Evolutionary conservation across 2,888 invertebrate species (phyloP), one percentile per base, ranked within the genome.

Genomic region (Hartigia nigra): DNA sequence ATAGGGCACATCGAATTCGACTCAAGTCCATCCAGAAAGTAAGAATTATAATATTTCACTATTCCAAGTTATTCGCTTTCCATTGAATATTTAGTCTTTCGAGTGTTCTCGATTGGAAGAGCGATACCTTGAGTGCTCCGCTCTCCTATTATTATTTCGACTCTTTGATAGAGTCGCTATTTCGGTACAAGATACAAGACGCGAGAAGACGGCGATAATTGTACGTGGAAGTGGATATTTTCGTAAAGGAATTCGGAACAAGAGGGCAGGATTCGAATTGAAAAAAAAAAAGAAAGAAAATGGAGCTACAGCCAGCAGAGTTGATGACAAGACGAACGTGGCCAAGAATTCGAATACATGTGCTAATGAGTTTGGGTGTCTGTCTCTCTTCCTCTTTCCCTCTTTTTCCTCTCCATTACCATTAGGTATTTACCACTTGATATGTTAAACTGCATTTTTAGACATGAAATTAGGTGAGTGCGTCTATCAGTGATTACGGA

Each of bases 281-380:
- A 55, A 23, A 55, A 55, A 55, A 55, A 39, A 14, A 14, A 12
- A 12, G n/a, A n/a, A n/a, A n/a, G n/a, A n/a, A n/a, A 34, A 34
- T 1, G 34, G 3, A 34, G 34, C 34, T 34, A 14, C 39, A n/a
- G 74, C 0, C 82, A n/a, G 69, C 70, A 39, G 82, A 75, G 77
- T 79, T 80, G 84, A 78, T 78, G 84, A 84, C 84, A 83, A 82
- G 83, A 81, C 75, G 82, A 79, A 77, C 55, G 81, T 78, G 78
- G 83, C 77, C 82, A 81, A 83, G 84, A 85, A 85, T 84, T 81
- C 81, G 80, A 81, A 80, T 80, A 81, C 82, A 80, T 81, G 79
- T 78, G 81, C 82, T 83, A 85, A 85, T 84, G 84, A 85, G 82
- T 81, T 78, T 79, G 77, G 78, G 23, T 55, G 9, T 55, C 55